Evolutionary conservation across 2,113 vertebrate genomes (phyloP).

Genomic region (Barbus barbus): DNA sequence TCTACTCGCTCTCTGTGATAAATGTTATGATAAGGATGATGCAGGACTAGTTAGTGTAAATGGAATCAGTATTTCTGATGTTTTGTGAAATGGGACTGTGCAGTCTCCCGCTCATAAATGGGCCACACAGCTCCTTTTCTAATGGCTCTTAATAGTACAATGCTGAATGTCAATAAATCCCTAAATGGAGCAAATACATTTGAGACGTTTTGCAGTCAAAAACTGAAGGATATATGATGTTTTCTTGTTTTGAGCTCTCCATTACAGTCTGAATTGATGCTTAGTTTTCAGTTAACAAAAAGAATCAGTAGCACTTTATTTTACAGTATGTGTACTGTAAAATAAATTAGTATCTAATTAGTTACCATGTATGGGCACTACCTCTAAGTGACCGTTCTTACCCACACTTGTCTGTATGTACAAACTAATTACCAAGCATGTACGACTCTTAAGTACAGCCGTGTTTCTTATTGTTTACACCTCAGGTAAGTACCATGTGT

Average conservation of each 20-base stretch:
- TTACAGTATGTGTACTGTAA: no score
- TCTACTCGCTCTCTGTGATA: not conserved
- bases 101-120: not conserved
- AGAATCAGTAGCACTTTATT: no score
- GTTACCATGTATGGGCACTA: no score
- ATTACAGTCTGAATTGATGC: not conserved
- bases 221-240: not conserved
- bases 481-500: no score
- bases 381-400: no score
- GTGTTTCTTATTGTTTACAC: no score
- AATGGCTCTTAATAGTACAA: not conserved
- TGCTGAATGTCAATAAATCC: not conserved
- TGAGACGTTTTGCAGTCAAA: not conserved
- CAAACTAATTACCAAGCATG: no score
- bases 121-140: not conserved
- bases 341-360: no score
- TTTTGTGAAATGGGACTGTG: not conserved
- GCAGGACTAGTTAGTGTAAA: not conserved
- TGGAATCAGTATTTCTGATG: not conserved
- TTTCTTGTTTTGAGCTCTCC: not conserved
- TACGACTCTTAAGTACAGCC: no score
- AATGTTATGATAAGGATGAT: not conserved
- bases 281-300: not conserved
- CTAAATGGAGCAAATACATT: not conserved
- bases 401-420: no score